Evolutionary conservation across 2,113 vertebrate species (phyloP).

Genomic region (Actenoides lindsayi): DNA sequence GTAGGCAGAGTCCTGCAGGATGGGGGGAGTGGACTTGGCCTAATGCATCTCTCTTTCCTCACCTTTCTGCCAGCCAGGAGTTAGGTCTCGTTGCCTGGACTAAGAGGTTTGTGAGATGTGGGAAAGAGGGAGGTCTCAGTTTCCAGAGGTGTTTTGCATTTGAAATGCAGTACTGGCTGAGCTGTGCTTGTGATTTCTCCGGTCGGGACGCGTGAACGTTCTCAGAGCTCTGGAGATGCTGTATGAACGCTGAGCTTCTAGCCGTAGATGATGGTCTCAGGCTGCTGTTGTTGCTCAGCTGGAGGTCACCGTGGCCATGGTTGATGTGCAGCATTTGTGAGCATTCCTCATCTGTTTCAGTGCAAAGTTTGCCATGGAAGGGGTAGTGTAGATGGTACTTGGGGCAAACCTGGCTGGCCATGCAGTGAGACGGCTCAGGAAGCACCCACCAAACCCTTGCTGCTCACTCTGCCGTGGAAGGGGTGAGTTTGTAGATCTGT

Average conservation of each 20-base stretch:
- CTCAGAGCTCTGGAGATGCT: background rate
- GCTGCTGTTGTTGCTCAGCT: background rate
- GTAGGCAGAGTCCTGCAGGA: background rate
- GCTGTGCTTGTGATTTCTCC: background rate
- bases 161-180: background rate
- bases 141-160: background rate
- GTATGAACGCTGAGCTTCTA: background rate
- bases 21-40: too few species aligned
- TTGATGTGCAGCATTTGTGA: background rate
- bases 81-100: background rate
- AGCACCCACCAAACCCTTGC: background rate
- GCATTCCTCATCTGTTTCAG: accelerated
- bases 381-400: accelerated
- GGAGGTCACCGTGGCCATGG: background rate
- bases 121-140: background rate
- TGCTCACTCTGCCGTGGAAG: accelerated
- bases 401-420: background rate
- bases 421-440: background rate
- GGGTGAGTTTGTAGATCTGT: background rate
- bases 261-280: background rate
- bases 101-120: background rate
- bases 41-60: background rate
- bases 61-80: background rate
- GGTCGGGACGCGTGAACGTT: background rate
- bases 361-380: background rate